Conservation (phyloP, 2,797 vertebrate genomes). For the Rhinatrema bivittatum region DNA sequence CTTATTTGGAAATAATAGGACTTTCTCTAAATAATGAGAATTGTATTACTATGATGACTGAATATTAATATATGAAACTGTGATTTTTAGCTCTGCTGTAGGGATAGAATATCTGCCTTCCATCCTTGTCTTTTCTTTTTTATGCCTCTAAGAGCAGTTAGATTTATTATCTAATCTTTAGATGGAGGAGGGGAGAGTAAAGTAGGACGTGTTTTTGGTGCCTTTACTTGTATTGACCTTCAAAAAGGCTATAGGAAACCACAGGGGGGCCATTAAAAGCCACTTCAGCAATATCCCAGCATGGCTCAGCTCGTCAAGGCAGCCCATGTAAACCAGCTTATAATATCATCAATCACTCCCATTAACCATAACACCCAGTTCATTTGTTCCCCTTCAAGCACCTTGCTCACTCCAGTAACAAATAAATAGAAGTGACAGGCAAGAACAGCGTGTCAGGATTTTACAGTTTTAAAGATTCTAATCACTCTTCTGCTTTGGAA, state of each 20-base stretch:
- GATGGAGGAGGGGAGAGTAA: no score
- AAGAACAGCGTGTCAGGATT: neutral
- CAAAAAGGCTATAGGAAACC: neutral
- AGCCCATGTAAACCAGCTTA: conserved; percentile 26
- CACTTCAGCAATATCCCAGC: conserved; percentile 42
- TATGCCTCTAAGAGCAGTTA: no score
- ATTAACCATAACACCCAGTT: conserved; percentile 59
- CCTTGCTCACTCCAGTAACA: no score
- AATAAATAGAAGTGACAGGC: neutral
- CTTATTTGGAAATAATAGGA: no score
- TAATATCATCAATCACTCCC: conserved; percentile 59
- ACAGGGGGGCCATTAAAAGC: conserved; percentile 1
- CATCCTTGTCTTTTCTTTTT: no score
- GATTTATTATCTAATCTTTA: no score
- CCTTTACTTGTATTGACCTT: neutral
- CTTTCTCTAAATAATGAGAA: no score
- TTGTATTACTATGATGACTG: no score
- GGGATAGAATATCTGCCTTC: no score
- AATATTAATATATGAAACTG: no score
- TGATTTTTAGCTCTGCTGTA: no score
- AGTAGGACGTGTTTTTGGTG: neutral
- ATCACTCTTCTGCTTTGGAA: neutral
- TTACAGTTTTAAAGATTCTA: neutral
- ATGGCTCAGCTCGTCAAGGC: conserved; percentile 1
- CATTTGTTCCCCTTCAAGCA: conserved; percentile 6